Evolutionary conservation across 2,888 invertebrate genomes (phyloP), one percentile per base, ranked within the genome.

Genomic region (Incurvaria masculella): DNA sequence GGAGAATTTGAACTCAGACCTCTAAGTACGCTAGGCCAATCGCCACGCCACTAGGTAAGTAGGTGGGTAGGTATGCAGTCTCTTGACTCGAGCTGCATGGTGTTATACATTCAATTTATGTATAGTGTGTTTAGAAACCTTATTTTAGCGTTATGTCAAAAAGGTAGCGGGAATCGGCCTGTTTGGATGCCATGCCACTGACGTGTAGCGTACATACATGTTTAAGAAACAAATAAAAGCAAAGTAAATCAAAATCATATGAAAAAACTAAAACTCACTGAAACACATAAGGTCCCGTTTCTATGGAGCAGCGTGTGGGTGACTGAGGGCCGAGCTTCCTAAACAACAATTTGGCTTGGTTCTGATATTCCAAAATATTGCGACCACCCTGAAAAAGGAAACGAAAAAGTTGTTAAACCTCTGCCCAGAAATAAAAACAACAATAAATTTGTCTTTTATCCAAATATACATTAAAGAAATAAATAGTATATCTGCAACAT

Each of bases 311-410:
- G 65, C 91, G 86, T 23, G 86, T 75, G 51, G 97, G 97, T 50
- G 97, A 96, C 63, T 92, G 89, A 38, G 88, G 86, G 57, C 90
- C 91, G 63, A 99, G 81, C 78, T 97, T 97, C 61, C 94, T 86
- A 79, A 99, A 98, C 61, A 99, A 81, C 88, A 97, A 90, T 82
- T 99, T 99, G 33, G 99, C 99, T 80, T 99, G 98, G 72, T 96
- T 97, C 73, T 98, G 98, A 72, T 97, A 99, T 68, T 99, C 98
- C 72, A 97, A 80, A 65, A 97, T 87, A 78, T 88, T 94, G 70
- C 91, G 88, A 50, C 97, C 97, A 55, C 89, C 87, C 97, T 97
- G 79, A 60, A 75, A 80, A 68, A 61, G 55, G 2, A 44, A 44
- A 44, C 17, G 21, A n/a, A 33, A 4, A 33, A n/a, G 17, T 16